Evolutionary conservation across 1,140 invertebrate species (phyloP), one percentile per base, ranked within the genome.

Genomic region (Drosophila tani): DNA sequence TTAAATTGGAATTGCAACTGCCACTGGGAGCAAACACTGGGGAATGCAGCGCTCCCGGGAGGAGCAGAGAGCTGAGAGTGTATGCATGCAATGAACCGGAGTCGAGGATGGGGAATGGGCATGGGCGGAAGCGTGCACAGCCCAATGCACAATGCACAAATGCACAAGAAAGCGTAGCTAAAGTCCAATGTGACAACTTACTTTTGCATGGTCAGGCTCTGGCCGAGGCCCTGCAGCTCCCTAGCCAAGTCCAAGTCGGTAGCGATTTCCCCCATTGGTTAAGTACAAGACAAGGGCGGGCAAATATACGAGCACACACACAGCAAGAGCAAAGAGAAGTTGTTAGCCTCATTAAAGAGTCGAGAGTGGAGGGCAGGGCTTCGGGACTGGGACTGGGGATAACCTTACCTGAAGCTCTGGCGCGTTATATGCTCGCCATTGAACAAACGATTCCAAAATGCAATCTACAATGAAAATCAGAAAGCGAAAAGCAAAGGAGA

Each of bases 391-490:
- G 29, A 12, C 15, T 21, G 4, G 9, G 35, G 19, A 66, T n/a
- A 63, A 29, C 53, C 82, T 87, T 87, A 92, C 91, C 91, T 91
- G 86, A 92, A 92, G 41, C 69, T 71, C 55, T 82, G 78, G 66
- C 90, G 90, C 59, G 90, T 82, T 79, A 90, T 86, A 49, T 87
- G 79, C 65, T 86, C 91, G 70, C 86, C 91, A 91, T 87, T 91
- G 82, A 92, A 92, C 69, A 92, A 81, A 74, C 91, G 91, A 88
- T 92, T 92, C 91, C 91, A 92, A 71, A 90, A 79, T 86, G 85
- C 87, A 90, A 92, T 92, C 91, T 92, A 90, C 67, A 78, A 86
- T 74, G 77, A 71, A 76, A 80, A 87, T 74, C 75, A 71, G 71
- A 74, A 76, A 50, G 76, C 69, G 73, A 50, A 73, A 41, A 49